Conservation (phyloP, 2,888 invertebrate genomes). For the Apamea anceps region DNA sequence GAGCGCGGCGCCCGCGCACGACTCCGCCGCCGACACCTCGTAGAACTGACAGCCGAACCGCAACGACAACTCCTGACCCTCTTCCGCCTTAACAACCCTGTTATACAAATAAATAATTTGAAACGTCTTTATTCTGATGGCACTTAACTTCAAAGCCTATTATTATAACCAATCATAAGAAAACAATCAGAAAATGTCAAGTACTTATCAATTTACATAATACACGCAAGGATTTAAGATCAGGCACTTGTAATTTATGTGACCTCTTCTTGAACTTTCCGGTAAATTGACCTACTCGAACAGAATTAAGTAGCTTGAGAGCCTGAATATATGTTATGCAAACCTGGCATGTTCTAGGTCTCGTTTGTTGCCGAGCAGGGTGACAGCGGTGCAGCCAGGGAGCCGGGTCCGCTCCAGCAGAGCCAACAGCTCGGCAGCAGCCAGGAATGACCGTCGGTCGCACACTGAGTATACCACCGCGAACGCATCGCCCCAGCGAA, state of each 20-base stretch:
- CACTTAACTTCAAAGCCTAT: conserved; percentile 18
- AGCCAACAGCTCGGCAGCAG: conserved; percentile 93
- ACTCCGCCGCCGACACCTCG: conserved; percentile 96
- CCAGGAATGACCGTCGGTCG: conserved; percentile 93
- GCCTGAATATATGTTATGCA: conserved; percentile 15
- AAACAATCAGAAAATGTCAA: conserved; percentile 51
- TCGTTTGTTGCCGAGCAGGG: conserved; percentile 94
- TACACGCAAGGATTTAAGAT: conserved; percentile 36
- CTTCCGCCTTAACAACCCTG: conserved; percentile 94
- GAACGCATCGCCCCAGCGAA: conserved; percentile 96
- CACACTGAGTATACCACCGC: conserved; percentile 95
- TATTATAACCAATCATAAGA: conserved; percentile 35
- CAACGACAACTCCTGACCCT: conserved; percentile 94
- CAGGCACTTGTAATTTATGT: conserved; percentile 29
- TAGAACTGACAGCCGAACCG: conserved; percentile 95
- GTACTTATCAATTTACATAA: conserved; percentile 53
- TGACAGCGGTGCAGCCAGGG: conserved; percentile 94
- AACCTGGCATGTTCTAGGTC: conserved; percentile 95
- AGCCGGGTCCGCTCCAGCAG: conserved; percentile 93
- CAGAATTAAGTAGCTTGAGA: conserved; percentile 11
- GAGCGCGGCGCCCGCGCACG: conserved; percentile 94
- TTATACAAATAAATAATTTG: conserved; percentile 68
- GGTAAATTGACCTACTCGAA: conserved; percentile 44
- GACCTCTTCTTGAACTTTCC: conserved; percentile 53
- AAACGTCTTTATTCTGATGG: neutral